These are phyloP conservation scores for Colistium nudipinnis DNA, from an alignment of 2,113 vertebrate genomes.

Conservation along the genomic window DNA sequence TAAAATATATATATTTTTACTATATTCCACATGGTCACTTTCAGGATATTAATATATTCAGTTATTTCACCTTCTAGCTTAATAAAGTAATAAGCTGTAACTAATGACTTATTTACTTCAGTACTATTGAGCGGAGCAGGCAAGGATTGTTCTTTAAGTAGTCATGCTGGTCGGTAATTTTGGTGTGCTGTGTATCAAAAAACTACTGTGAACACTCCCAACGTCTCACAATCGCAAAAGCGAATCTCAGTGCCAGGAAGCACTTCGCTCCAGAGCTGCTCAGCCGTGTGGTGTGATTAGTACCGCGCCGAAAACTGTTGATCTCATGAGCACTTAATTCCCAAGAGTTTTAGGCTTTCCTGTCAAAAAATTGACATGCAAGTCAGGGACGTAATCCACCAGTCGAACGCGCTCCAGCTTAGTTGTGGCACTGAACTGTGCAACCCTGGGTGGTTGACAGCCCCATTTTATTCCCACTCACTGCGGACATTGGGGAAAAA, in stretches of 20 bases:
- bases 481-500: neutral
- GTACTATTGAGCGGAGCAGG: neutral
- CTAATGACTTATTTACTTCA: neutral
- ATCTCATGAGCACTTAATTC: neutral
- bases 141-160: neutral
- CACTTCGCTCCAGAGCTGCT: neutral
- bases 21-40: no score
- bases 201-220: neutral
- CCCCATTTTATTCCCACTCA: neutral
- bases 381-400: neutral
- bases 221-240: neutral
- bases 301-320: neutral
- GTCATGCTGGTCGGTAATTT: neutral
- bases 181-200: neutral
- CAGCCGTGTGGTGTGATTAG: conserved; percentile 1
- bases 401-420: neutral
- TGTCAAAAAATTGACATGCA: neutral
- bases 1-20: no score
- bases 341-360: neutral
- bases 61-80: no score
- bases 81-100: neutral
- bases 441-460: neutral
- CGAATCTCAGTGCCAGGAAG: neutral
- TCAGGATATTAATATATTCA: no score
- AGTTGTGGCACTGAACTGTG: neutral